Evolutionary conservation across 2,888 invertebrate species (phyloP), one percentile per base, ranked within the genome.

Genomic region (Eurois occulta): DNA sequence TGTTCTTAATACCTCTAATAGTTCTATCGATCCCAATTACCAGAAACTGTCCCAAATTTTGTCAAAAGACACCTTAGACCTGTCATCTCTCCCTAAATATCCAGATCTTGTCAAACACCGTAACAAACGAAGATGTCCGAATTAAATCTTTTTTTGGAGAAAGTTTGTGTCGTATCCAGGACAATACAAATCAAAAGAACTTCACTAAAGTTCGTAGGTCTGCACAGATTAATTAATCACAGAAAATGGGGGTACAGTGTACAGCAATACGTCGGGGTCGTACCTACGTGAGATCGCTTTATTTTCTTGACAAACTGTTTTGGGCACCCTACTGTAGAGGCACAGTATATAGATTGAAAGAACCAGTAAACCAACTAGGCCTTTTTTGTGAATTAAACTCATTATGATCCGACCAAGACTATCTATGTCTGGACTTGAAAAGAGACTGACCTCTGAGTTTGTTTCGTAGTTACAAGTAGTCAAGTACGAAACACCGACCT

Each of bases 251-350:
- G 64, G 68, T 77, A 75, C 16, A 72, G 55, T 67, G 35, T 69
- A 78, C 1, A 52, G n/a, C 32, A 55, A 75, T 81, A 78, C 24
- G 80, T 76, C 24, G 55, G 55, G n/a, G 55, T 55, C 18, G 24
- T 67, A 55, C n/a, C 28, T 75, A 60, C n/a, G 75, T 64, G 62
- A 69, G 77, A 80, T 55, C 71, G 62, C 72, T 87, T 82, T 87
- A 84, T 87, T 83, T 79, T 68, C 79, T 78, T 83, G 75, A 84
- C 79, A 78, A 86, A 83, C 75, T 78, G 84, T 81, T 87, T 81
- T 81, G 52, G 85, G 69, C n/a, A 65, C 72, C 60, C 24, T 65
- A 21, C 52, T 48, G 41, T 41, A 16, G 16, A 0, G n/a, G n/a
- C 65, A 65, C n/a, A 41, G 65, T 41, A 41, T 18, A 65, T 3